Percentiles rank a stretch among this genome's conserved stretches.
These are phyloP conservation scores for Octonoba sinensis DNA, from an alignment of 2,888 invertebrate genomes.

Conservation along the genomic window DNA sequence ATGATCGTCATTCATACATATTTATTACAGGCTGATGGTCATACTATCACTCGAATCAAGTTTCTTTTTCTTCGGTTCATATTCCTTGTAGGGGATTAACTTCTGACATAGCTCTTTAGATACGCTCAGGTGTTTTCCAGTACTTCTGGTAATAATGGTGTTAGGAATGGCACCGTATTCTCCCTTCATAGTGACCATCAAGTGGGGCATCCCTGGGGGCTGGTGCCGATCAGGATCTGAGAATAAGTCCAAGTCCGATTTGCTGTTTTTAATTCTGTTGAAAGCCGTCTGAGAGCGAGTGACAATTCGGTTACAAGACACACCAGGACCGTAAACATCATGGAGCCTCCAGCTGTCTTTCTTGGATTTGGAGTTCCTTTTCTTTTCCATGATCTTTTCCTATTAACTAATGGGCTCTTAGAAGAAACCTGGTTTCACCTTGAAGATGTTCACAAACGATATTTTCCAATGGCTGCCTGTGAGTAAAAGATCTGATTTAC, in stretches of 20 bases:
- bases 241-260: slow-evolving; percentile 30
- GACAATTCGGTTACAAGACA: slow-evolving; percentile 20
- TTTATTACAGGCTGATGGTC: no score
- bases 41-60: no score
- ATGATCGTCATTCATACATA: no score
- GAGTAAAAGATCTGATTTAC: no score
- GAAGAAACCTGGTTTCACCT: no score
- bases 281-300: slow-evolving; percentile 39
- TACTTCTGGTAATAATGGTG: slow-evolving; percentile 31
- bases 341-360: slow-evolving; percentile 7
- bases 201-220: slow-evolving; percentile 18
- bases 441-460: no score
- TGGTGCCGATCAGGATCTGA: slow-evolving; percentile 6
- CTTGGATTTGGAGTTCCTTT: background rate
- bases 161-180: slow-evolving; percentile 10
- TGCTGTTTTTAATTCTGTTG: slow-evolving; percentile 8
- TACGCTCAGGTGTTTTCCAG: background rate
- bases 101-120: slow-evolving; percentile 11
- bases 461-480: no score
- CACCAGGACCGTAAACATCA: slow-evolving; percentile 17
- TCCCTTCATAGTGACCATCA: slow-evolving; percentile 27
- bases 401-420: no score
- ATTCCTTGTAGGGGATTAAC: slow-evolving; percentile 10
- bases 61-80: background rate
- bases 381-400: no score